A percentile compares a stretch with the other conserved stretches of the same genome.
Conservation (phyloP, 1,140 invertebrate genomes). For the Drosophila repletoides region DNA sequence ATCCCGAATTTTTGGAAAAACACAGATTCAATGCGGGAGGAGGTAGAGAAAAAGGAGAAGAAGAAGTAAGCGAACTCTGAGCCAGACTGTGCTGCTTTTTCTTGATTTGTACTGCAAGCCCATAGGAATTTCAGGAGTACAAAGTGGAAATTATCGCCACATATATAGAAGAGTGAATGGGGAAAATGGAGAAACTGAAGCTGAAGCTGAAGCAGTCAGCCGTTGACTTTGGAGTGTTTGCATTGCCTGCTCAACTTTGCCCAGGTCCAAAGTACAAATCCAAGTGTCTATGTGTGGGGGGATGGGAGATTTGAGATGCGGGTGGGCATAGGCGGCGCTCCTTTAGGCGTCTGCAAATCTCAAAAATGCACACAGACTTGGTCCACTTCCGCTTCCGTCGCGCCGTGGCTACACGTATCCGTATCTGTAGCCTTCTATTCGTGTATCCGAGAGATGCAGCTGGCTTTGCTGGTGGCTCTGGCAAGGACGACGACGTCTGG, state of each 20-base stretch:
- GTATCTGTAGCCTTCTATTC: neutral
- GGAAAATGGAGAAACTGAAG: neutral
- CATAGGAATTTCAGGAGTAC: conserved; percentile 46
- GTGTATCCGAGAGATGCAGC: conserved; percentile 20
- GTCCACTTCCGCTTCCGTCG: conserved; percentile 65
- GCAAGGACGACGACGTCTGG: conserved; percentile 62
- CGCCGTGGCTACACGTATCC: conserved; percentile 26
- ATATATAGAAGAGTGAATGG: conserved; percentile 4
- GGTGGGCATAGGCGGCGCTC: conserved; percentile 42
- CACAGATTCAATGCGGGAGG: conserved; percentile 13
- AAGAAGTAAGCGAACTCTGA: neutral
- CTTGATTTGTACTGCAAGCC: conserved; percentile 41
- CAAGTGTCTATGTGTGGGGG: conserved; percentile 50
- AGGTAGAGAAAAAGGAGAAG: neutral
- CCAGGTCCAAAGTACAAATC: conserved; percentile 42
- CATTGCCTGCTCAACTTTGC: conserved; percentile 64
- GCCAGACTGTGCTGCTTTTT: conserved; percentile 44
- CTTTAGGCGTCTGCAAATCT: conserved; percentile 74
- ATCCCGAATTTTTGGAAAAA: conserved; percentile 25
- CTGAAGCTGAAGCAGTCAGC: conserved; percentile 12
- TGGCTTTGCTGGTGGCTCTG: neutral
- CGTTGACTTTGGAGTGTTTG: conserved; percentile 61
- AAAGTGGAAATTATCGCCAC: conserved; percentile 75
- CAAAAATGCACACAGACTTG: conserved; percentile 72
- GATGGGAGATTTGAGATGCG: neutral